phyloP scores from a whole-genome alignment of 2,113 vertebrate species.

The Loxodonta africana region DNA sequence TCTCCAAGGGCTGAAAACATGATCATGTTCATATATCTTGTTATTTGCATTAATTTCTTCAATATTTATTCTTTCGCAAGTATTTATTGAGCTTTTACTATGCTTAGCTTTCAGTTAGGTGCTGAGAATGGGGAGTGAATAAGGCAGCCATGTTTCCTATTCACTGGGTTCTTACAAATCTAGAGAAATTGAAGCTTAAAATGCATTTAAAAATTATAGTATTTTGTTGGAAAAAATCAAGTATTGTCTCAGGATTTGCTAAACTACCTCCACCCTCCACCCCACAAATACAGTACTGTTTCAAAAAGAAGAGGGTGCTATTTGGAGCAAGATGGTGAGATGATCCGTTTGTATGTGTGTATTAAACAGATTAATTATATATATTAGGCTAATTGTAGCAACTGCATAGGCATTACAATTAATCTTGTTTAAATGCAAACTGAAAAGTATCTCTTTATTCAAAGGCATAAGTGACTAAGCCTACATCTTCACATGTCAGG shows the following conservation, averaged over 20 bases:
- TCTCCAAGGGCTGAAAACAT: neutral
- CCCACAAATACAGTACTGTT: neutral
- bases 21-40: neutral
- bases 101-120: neutral
- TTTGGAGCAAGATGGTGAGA: conserved; percentile 42
- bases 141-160: neutral
- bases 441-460: conserved; percentile 35
- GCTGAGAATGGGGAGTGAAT: neutral
- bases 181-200: conserved; percentile 1
- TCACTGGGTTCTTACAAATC: neutral
- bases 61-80: conserved; percentile 21
- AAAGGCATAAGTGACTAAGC: conserved; percentile 33
- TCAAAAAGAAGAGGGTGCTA: conserved; percentile 30
- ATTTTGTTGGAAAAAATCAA: conserved; percentile 6
- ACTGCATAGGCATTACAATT: conserved; percentile 43
- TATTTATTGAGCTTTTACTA: neutral
- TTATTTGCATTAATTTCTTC: neutral
- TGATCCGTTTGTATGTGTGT: conserved; percentile 6
- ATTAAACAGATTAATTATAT: conserved; percentile 70
- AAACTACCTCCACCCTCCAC: neutral
- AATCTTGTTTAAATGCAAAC: conserved; percentile 64
- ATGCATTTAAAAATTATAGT: neutral
- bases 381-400: conserved; percentile 63
- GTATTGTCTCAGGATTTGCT: neutral
- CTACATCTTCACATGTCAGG: neutral